A percentile compares a stretch with the other conserved stretches of the same genome.
Conservation (phyloP, 2,113 vertebrate species). For the Pseudorasbora parva region DNA sequence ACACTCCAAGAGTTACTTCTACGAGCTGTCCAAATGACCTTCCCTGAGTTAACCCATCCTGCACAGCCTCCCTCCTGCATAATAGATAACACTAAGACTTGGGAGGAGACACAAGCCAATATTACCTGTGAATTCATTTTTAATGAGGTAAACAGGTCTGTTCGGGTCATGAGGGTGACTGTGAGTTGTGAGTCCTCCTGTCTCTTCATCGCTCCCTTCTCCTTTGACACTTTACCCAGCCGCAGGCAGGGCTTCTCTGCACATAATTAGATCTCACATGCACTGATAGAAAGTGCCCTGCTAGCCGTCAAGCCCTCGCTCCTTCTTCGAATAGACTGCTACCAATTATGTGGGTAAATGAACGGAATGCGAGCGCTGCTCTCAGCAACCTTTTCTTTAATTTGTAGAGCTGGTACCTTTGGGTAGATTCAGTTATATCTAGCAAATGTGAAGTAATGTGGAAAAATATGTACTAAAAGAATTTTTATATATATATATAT, state of each 20-base stretch:
- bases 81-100: slow-evolving; percentile 74
- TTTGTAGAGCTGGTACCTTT: slow-evolving; percentile 31
- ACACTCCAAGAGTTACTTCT: slow-evolving; percentile 10
- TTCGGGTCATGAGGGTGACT: slow-evolving; percentile 69
- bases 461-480: neutral
- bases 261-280: slow-evolving; percentile 77
- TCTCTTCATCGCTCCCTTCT: slow-evolving; percentile 65
- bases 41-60: slow-evolving; percentile 66
- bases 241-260: slow-evolving; percentile 68
- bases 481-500: too few relatives aligned
- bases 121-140: slow-evolving; percentile 80
- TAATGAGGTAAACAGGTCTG: slow-evolving; percentile 79
- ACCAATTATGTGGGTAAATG: slow-evolving; percentile 71
- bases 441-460: slow-evolving; percentile 37
- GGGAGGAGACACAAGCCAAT: slow-evolving; percentile 60
- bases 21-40: slow-evolving; percentile 68
- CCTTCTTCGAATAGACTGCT: slow-evolving; percentile 65
- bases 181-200: slow-evolving; percentile 62
- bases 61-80: slow-evolving; percentile 70
- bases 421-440: slow-evolving; percentile 32
- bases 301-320: slow-evolving; percentile 55
- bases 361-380: slow-evolving; percentile 39
- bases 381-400: slow-evolving; percentile 47
- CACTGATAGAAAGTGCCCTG: slow-evolving; percentile 66
- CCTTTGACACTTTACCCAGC: slow-evolving; percentile 68